Conservation (phyloP, 2,888 invertebrate genomes). For the Nephrocerus scutellatus region DNA sequence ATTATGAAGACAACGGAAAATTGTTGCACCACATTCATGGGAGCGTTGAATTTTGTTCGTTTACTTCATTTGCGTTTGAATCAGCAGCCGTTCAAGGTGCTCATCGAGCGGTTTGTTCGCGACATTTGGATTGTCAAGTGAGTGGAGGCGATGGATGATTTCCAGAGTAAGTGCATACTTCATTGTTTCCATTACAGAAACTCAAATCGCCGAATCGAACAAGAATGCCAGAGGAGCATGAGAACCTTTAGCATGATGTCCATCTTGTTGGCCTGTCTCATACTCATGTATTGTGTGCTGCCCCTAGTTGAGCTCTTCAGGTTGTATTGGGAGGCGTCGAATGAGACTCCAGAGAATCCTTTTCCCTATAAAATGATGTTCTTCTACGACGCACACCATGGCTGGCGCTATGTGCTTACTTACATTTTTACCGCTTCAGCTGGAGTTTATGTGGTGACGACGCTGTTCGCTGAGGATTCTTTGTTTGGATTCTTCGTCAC, state of each 20-base stretch:
- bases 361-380: conserved; percentile 47
- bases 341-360: conserved; percentile 30
- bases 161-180: neutral
- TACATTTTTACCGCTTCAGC: conserved; percentile 43
- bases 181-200: conserved; percentile 22
- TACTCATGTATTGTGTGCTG: conserved; percentile 41
- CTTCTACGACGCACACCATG: conserved; percentile 38
- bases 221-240: conserved; percentile 34
- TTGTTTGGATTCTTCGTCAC: conserved; percentile 44
- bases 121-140: conserved; percentile 44
- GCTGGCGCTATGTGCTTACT: conserved; percentile 36
- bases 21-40: conserved; percentile 47
- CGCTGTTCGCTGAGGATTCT: conserved; percentile 44
- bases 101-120: conserved; percentile 35
- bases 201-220: conserved; percentile 28
- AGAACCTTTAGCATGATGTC: conserved; percentile 39
- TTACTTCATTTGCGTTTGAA: conserved; percentile 40
- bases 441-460: conserved; percentile 44
- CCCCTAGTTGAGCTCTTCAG: conserved; percentile 37
- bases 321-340: no score
- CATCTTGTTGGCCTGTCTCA: conserved; percentile 35
- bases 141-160: conserved; percentile 18
- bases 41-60: conserved; percentile 40
- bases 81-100: conserved; percentile 30
- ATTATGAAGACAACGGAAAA: conserved; percentile 44